These are phyloP conservation scores for pig (Sus scrofa) DNA, from an alignment of 2,113 vertebrate species.

Conservation along the genomic window T2T-Sscrofa CM000817.6:72984501-72985000, in stretches of 20 bases:
- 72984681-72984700: not conserved
- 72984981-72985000: not conserved
- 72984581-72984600: not conserved
- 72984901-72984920: constrained; percentile 46
- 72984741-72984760: fast-evolving
- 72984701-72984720: too few species aligned
- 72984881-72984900: constrained; percentile 57
- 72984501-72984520: fast-evolving
- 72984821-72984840: constrained; percentile 9
- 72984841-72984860: not conserved
- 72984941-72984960: constrained; percentile 67
- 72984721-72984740: not conserved
- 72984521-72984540: too few species aligned
- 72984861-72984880: not conserved
- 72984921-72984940: not conserved
- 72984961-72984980: constrained; percentile 62
- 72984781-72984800: not conserved
- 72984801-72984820: not conserved
- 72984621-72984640: not conserved
- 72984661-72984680: not conserved
- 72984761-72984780: fast-evolving
- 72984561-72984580: not conserved
- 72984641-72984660: not conserved
- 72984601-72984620: not conserved
- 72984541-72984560: too few species aligned